Evolutionary conservation across 2,797 vertebrate genomes (phyloP), one percentile per base, ranked within the genome.

Genomic region (Odontamblyopus lacepedii): DNA sequence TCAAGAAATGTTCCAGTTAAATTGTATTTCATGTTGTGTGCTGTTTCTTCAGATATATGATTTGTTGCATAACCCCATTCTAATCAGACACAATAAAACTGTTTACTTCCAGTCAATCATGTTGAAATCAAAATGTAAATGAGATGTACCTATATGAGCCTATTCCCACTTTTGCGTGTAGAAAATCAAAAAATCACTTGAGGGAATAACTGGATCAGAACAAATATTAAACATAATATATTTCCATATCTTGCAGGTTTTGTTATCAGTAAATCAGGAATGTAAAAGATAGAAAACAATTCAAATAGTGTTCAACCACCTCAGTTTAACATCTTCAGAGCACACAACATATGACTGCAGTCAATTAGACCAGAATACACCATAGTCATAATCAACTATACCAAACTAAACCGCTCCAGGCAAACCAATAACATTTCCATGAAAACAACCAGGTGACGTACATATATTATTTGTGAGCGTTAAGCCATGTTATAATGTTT

Each of bases 111-210:
- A 75, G 73, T 75, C 73, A 83, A 67, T 70, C 66, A 63, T 16
- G 19, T 12, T 48, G 38, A 32, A 78, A 79, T 83, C 69, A 78
- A 88, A 86, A 85, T 83, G 74, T 63, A 75, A 83, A 84, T 77
- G 38, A 73, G 48, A 13, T 11, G n/a, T 53, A 44, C 44, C 44
- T 68, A 75, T 62, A 77, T 69, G 9, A 63, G 56, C 72, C 48
- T 29, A 26, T 35, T 30, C 18, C 35, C 53, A 63, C 55, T 16
- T 68, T 66, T 73, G 69, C 50, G 44, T 48, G 35, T 2, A 29
- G 23, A 30, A 12, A 62, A 69, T 18, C 0, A 9, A 67, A 59
- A 70, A 75, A 59, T 73, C 38, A 64, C 51, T 70, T 63, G 67
- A 71, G 63, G 64, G 41, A 73, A 69, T 60, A 53, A 66, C 16